Base-by-base conservation (phyloP, 2,888 invertebrate species). In the Lithophane socia region DNA sequence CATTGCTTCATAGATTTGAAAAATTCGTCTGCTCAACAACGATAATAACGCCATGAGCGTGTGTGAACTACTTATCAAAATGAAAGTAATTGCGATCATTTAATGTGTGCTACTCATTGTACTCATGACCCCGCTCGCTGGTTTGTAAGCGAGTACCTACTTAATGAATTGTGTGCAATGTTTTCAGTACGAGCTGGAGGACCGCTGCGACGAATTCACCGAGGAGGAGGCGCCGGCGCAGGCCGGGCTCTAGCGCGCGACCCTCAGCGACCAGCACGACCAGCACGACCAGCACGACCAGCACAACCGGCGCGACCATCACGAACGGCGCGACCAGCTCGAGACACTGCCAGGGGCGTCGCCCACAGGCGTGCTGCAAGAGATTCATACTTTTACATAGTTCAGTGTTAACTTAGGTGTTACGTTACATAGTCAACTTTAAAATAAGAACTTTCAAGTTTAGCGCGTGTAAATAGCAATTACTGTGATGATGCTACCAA, bases 121-220 rank as follows among this genome's bases (percentile, higher is more conserved):
- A 18, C 52, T 18, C 18, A 52, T 52, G 18, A 18, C 7, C 52
- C 18, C 49, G 49, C 52, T 52, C 49, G 49, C 52, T 52, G 18
- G 47, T 29, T 8, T 37, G 21, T 42, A 42, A 21, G 24, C 13
- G 58, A 60, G 18, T 37, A 37, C 37, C 37, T 13, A 37, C 16
- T 24, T 24, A 56, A 44, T 60, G n/a, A 37, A 44, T 29, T 42
- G 16, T 58, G 21, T 42, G 24, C 1, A 1, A 21, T 24, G 77
- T 77, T 96, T 97, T 52, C 95, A 98, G 98, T 97, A 97, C 87
- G 98, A 98, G 91, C 96, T 98, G 87, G 98, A 98, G 88, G 98
- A 98, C 90, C 97, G 97, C 88, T 99, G 98, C 94, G 98, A 98
- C 91, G 98, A 98, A 91, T 97, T 98, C 88, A 97, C 97, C 52